These are phyloP conservation scores for Monochamus alternatus DNA, from an alignment of 2,888 invertebrate species.

Conservation along the genomic window DNA sequence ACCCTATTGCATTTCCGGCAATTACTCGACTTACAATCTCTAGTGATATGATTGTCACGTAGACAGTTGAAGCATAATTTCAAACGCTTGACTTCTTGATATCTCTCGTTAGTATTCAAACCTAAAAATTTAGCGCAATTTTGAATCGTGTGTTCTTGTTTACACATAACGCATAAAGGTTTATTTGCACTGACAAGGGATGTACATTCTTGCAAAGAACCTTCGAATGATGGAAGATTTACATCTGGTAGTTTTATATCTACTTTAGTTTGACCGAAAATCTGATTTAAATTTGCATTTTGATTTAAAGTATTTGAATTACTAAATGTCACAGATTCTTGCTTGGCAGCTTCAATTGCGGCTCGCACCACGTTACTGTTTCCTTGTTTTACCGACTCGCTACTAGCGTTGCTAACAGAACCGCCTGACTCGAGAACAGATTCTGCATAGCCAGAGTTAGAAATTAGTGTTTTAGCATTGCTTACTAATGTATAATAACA, in stretches of 20 bases:
- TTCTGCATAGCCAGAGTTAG: neutral
- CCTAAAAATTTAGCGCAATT: slow-evolving; percentile 25
- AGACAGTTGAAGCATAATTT: slow-evolving; percentile 29
- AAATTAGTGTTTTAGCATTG: neutral
- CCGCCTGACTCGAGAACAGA: neutral
- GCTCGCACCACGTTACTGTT: too few species aligned
- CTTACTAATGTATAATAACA: neutral
- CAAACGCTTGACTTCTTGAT: slow-evolving; percentile 34
- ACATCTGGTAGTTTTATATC: slow-evolving; percentile 24
- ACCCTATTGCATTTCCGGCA: slow-evolving; percentile 29
- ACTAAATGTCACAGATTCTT: too few species aligned
- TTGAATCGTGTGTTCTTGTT: slow-evolving; percentile 28
- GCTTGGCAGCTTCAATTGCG: too few species aligned
- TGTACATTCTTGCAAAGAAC: slow-evolving; percentile 14
- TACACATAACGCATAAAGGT: slow-evolving; percentile 19
- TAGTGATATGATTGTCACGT: slow-evolving; percentile 9
- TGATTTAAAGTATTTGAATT: too few species aligned
- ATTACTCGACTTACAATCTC: slow-evolving; percentile 24
- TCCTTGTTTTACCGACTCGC: neutral
- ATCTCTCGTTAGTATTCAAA: slow-evolving; percentile 1
- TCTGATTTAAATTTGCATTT: neutral
- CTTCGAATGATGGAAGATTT: slow-evolving; percentile 26
- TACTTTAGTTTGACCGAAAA: neutral
- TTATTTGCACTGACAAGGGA: slow-evolving; percentile 17
- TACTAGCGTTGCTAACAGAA: neutral